Conservation (phyloP, 2,888 invertebrate genomes). For the Drosophila kuntzei region DNA sequence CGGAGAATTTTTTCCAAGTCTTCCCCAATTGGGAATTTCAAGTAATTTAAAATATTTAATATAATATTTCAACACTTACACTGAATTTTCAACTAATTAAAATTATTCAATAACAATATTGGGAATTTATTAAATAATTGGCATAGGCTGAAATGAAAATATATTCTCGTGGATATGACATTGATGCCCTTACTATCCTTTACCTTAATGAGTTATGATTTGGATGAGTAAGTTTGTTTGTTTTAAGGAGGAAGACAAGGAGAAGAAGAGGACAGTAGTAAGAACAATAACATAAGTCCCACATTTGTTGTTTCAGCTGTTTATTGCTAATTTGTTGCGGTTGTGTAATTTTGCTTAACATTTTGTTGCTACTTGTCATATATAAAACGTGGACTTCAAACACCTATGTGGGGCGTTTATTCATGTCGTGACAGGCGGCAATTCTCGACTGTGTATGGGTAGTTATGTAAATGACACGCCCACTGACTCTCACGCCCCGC, state of each 20-base stretch:
- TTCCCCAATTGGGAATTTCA: no score
- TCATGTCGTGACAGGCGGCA: slow-evolving; percentile 35
- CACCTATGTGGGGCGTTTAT: slow-evolving; percentile 17
- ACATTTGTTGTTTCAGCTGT: slow-evolving; percentile 42
- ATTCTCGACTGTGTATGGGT: slow-evolving; percentile 26
- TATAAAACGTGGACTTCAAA: slow-evolving; percentile 19
- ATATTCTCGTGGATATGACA: no score
- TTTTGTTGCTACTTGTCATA: slow-evolving; percentile 39
- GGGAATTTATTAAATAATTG: no score
- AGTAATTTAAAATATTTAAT: no score
- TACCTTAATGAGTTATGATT: slow-evolving; percentile 22
- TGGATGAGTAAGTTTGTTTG: slow-evolving; percentile 25
- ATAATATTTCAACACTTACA: no score
- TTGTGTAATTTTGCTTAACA: slow-evolving; percentile 62
- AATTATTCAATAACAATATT: no score
- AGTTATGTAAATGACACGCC: slow-evolving; percentile 72
- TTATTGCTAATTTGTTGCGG: slow-evolving; percentile 73
- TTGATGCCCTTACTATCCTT: no score
- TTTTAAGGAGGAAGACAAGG: neutral
- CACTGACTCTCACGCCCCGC: neutral
- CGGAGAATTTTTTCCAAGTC: no score
- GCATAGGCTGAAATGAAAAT: no score
- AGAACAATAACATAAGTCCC: neutral
- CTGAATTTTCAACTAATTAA: no score
- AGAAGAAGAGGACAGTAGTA: no score